Evolutionary conservation across 2,888 invertebrate genomes (phyloP).

Genomic region (Thelaira solivaga): DNA sequence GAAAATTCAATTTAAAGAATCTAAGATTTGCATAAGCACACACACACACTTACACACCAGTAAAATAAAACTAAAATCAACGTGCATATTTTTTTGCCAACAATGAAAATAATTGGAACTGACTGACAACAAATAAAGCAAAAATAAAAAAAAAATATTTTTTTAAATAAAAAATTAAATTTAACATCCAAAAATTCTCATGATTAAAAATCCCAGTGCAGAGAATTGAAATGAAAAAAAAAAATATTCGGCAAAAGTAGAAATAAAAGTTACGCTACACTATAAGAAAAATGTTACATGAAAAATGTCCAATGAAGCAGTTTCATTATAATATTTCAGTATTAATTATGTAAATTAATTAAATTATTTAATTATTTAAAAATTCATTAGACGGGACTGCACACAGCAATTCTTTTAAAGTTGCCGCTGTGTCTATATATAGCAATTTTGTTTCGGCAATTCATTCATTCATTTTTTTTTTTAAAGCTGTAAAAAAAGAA

Average conservation of each 20-base stretch:
- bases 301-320: too few relatives aligned
- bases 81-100: conserved; percentile 45
- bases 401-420: too few relatives aligned
- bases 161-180: not conserved
- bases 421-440: too few relatives aligned
- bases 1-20: conserved; percentile 9
- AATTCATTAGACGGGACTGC: too few relatives aligned
- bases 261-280: not conserved
- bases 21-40: conserved; percentile 19
- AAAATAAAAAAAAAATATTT: not conserved
- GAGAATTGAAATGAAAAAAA: not conserved
- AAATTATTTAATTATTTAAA: too few relatives aligned
- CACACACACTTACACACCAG: not conserved
- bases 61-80: conserved; percentile 33
- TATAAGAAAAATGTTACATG: too few relatives aligned
- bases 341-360: too few relatives aligned
- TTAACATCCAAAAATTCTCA: conserved; percentile 27
- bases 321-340: too few relatives aligned
- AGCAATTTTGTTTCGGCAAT: too few relatives aligned
- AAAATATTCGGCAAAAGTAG: not conserved
- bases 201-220: conserved; percentile 14
- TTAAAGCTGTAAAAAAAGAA: too few relatives aligned
- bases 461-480: too few relatives aligned
- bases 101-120: conserved; percentile 50
- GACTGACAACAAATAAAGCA: conserved; percentile 35